These are phyloP conservation scores for Agonopterix arenella DNA, from an alignment of 2,888 invertebrate genomes.

Conservation along the genomic window DNA sequence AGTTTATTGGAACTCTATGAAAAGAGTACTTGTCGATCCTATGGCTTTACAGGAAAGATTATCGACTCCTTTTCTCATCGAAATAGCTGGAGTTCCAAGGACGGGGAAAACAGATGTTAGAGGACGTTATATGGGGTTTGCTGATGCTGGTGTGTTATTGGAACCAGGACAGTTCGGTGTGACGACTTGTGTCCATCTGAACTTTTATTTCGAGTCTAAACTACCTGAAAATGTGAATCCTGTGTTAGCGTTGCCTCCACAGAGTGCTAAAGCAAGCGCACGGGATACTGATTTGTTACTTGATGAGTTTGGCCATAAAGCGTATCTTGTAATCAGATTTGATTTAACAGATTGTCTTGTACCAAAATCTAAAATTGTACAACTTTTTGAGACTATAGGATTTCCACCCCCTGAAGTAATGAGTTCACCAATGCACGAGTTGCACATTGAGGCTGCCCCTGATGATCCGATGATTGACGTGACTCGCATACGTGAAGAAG, in stretches of 20 bases:
- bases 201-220: conserved; percentile 37
- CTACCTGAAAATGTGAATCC: conserved; percentile 35
- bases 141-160: conserved; percentile 49
- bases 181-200: conserved; percentile 39
- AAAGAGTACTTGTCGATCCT: conserved; percentile 51
- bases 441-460: conserved; percentile 29
- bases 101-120: conserved; percentile 52
- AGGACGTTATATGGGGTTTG: conserved; percentile 52
- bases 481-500: conserved; percentile 46
- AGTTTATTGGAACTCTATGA: conserved; percentile 59
- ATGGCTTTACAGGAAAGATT: conserved; percentile 32
- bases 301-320: conserved; percentile 46
- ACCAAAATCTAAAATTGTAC: conserved; percentile 38
- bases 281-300: conserved; percentile 30
- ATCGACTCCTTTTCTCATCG: conserved; percentile 40
- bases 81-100: conserved; percentile 59
- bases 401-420: conserved; percentile 31
- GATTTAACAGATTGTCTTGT: conserved; percentile 48
- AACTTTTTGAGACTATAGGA: conserved; percentile 44
- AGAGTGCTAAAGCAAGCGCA: conserved; percentile 47
- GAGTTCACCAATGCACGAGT: conserved; percentile 27
- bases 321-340: conserved; percentile 49
- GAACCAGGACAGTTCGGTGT: conserved; percentile 49
- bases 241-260: conserved; percentile 50
- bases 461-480: conserved; percentile 45